These are phyloP conservation scores for Heteromormyrus szaboi DNA, from an alignment of 2,797 vertebrate species.

Conservation along the genomic window DNA sequence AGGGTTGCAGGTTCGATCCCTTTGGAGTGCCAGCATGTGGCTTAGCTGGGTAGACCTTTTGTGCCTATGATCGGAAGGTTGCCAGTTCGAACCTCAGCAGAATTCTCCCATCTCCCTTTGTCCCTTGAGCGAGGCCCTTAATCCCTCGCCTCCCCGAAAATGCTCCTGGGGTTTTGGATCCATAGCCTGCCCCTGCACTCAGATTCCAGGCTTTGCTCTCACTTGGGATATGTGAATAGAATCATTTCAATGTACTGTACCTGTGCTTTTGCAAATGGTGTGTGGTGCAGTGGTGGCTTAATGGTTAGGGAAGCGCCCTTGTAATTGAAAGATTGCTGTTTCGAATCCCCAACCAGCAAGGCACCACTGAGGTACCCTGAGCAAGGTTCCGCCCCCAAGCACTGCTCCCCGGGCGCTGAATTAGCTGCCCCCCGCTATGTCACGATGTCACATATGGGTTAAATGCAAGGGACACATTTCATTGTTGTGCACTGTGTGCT, in stretches of 20 bases:
- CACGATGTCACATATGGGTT: not conserved
- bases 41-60: not conserved
- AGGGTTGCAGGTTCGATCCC: not conserved
- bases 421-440: not conserved
- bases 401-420: not conserved
- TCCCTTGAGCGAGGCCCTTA: not conserved
- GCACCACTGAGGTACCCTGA: not conserved
- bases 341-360: not conserved
- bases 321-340: not conserved
- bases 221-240: not conserved
- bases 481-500: not conserved
- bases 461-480: not conserved
- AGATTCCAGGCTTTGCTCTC: not conserved
- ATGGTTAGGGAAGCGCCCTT: not conserved
- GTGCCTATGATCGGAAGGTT: not conserved
- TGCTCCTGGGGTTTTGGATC: not conserved
- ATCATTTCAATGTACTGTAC: not conserved
- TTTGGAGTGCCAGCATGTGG: not conserved
- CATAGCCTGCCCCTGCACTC: not conserved
- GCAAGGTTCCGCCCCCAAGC: not conserved
- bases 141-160: not conserved
- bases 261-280: not conserved
- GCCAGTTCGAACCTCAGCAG: not conserved
- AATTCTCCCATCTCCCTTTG: not conserved
- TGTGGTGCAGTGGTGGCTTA: not conserved